Conservation (phyloP, 2,888 invertebrate genomes). For the Pyrochroa serraticornis region DNA sequence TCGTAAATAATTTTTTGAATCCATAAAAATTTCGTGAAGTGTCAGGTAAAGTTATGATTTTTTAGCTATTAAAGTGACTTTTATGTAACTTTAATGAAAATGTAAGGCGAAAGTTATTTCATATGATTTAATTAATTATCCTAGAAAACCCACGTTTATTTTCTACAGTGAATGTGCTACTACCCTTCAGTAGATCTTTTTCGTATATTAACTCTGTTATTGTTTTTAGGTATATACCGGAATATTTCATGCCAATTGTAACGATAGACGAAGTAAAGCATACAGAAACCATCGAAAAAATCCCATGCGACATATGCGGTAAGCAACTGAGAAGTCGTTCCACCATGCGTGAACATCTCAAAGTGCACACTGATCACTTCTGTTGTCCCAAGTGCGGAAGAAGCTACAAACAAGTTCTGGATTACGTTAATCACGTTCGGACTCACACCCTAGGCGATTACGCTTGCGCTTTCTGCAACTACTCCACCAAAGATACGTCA, state of each 20-base stretch:
- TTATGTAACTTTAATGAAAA: too few species aligned
- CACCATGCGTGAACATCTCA: slow-evolving; percentile 36
- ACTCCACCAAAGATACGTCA: slow-evolving; percentile 47
- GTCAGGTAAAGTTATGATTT: too few species aligned
- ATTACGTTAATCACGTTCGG: slow-evolving; percentile 52
- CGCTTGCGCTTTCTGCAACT: slow-evolving; percentile 56
- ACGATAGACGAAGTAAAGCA: slow-evolving; percentile 44
- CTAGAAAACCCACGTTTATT: too few species aligned
- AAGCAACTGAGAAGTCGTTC: slow-evolving; percentile 34
- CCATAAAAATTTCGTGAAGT: too few species aligned
- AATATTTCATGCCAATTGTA: slow-evolving; percentile 50
- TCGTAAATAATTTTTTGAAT: too few species aligned
- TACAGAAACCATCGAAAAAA: not conserved
- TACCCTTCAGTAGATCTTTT: too few species aligned
- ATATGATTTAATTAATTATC: too few species aligned
- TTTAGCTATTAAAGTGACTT: too few species aligned
- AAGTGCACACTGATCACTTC: slow-evolving; percentile 49
- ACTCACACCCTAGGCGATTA: slow-evolving; percentile 49
- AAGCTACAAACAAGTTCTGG: slow-evolving; percentile 52
- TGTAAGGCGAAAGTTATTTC: too few species aligned
- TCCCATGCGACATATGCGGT: slow-evolving; percentile 15
- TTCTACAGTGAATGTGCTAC: too few species aligned
- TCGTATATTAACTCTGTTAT: too few species aligned
- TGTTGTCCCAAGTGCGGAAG: slow-evolving; percentile 53
- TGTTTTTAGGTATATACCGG: slow-evolving; percentile 50